Conservation (phyloP, 64 coral and sea anemone genomes). For the Hydrozoanthus tunicans region DNA sequence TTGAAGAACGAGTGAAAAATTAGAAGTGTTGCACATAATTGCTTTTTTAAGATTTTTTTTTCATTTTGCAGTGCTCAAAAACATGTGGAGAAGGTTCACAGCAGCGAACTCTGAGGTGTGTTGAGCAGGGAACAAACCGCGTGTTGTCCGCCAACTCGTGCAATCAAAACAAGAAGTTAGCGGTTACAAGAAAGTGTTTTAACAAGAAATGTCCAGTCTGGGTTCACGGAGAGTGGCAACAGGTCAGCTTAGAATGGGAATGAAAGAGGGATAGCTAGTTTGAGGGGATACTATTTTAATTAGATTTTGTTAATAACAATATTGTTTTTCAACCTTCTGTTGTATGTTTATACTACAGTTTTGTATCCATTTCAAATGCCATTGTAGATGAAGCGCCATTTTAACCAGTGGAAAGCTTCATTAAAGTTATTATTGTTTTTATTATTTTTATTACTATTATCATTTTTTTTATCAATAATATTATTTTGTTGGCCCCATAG, state of each 20-base stretch:
- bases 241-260: neutral
- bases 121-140: conserved; percentile 12
- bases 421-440: too few relatives aligned
- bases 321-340: too few relatives aligned
- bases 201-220: conserved; percentile 38
- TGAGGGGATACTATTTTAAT: too few relatives aligned
- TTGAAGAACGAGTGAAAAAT: neutral
- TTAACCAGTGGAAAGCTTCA: too few relatives aligned
- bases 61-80: neutral
- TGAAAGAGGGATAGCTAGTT: too few relatives aligned
- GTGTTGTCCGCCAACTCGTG: conserved; percentile 1
- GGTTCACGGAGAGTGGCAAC: conserved; percentile 26
- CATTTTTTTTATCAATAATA: too few relatives aligned
- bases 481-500: neutral
- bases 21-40: neutral
- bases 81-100: conserved; percentile 43
- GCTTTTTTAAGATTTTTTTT: too few relatives aligned
- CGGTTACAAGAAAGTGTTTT: neutral
- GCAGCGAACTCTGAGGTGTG: conserved; percentile 28
- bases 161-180: neutral
- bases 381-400: too few relatives aligned
- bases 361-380: too few relatives aligned
- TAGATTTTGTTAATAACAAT: too few relatives aligned
- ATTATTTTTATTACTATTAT: too few relatives aligned
- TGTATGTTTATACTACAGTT: too few relatives aligned